Percentiles rank a stretch among this genome's conserved stretches.
Evolutionary conservation across 1,140 invertebrate genomes (phyloP).

Genomic region (Habropoda laboriosa): DNA sequence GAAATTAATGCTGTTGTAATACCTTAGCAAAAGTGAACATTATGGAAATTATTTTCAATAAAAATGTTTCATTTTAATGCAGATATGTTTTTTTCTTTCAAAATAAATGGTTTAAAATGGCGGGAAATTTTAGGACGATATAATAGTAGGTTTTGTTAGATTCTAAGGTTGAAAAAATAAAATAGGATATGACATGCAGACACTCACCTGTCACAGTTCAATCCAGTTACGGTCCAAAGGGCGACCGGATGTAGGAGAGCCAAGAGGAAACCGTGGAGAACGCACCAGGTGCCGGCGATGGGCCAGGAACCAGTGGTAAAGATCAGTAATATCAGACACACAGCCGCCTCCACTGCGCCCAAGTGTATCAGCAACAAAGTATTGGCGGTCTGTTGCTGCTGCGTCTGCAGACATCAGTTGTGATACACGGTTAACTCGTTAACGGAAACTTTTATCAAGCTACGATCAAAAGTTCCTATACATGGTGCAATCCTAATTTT

Average conservation of each 20-base stretch:
- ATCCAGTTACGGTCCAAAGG: constrained; percentile 90
- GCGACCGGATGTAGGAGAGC: constrained; percentile 88
- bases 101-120: too few species aligned
- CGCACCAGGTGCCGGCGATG: constrained; percentile 83
- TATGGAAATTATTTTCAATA: too few species aligned
- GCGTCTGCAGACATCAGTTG: constrained; percentile 66
- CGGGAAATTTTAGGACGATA: too few species aligned
- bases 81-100: too few species aligned
- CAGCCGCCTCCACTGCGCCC: constrained; percentile 85
- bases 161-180: too few species aligned
- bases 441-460: constrained; percentile 5
- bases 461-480: constrained; percentile 13
- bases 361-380: constrained; percentile 88
- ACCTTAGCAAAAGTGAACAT: too few species aligned
- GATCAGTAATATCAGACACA: constrained; percentile 84
- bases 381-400: constrained; percentile 84
- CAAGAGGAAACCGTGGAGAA: constrained; percentile 85
- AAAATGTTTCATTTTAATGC: too few species aligned
- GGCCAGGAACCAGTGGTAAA: constrained; percentile 82
- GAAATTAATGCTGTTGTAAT: too few species aligned
- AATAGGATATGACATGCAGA: background rate
- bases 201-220: constrained; percentile 87
- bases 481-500: constrained; percentile 16
- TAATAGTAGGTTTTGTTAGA: too few species aligned
- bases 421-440: constrained; percentile 39